phyloP scores from a whole-genome alignment of 2,797 vertebrate species.

The Acomys russatus region DNA sequence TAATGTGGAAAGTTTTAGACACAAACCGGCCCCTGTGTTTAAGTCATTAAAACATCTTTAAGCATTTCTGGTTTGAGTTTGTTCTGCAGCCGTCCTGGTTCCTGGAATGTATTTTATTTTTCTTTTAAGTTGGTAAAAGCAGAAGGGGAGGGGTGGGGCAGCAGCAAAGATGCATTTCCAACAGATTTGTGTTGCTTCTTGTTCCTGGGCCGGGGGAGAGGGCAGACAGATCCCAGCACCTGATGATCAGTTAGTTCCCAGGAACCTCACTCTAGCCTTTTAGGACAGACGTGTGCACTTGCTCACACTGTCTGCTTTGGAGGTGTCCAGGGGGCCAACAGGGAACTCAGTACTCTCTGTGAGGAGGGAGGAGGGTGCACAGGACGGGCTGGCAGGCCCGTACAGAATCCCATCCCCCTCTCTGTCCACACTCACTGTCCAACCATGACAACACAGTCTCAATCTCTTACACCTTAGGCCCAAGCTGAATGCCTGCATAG shows the following conservation, averaged over 20 bases:
- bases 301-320: conserved; percentile 88
- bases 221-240: conserved; percentile 86
- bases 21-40: conserved; percentile 92
- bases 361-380: background rate
- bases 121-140: conserved; percentile 89
- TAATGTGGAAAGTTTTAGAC: conserved; percentile 92
- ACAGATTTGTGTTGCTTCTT: conserved; percentile 83
- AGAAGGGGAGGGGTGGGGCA: conserved; percentile 44
- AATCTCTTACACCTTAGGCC: background rate
- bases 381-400: background rate
- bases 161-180: conserved; percentile 84
- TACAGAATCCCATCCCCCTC: background rate
- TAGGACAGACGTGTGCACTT: conserved; percentile 93
- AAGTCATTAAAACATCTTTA: conserved; percentile 93
- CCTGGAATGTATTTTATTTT: conserved; percentile 92
- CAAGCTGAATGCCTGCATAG: background rate
- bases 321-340: background rate
- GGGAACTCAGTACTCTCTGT: background rate
- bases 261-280: conserved; percentile 94
- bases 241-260: conserved; percentile 95
- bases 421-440: background rate
- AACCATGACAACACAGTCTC: background rate
- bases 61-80: conserved; percentile 92
- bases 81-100: conserved; percentile 89
- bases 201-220: conserved; percentile 78